phyloP scores from a whole-genome alignment of 2,113 vertebrate species.

The Pterocles orientalis region DNA sequence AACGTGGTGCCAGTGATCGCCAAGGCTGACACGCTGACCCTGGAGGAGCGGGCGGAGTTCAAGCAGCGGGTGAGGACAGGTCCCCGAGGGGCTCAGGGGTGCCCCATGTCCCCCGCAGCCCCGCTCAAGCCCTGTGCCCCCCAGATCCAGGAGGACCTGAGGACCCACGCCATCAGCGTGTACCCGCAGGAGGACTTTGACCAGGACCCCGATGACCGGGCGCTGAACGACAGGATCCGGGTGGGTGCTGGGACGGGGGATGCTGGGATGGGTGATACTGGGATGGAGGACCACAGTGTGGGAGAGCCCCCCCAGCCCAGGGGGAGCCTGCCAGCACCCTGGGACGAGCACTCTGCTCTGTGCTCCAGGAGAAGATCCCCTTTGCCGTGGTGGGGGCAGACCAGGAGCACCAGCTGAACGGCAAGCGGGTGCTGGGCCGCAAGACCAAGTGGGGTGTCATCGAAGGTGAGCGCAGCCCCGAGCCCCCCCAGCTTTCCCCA shows the following conservation, averaged over 20 bases:
- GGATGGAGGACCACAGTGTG: neutral
- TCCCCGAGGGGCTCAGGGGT: rapidly evolving
- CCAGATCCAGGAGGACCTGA: conserved; percentile 90
- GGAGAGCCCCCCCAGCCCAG: no score
- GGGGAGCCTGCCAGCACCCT: rapidly evolving
- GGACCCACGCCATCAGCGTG: conserved; percentile 83
- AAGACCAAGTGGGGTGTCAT: conserved; percentile 98
- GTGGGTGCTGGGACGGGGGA: conserved; percentile 52
- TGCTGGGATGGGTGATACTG: no score
- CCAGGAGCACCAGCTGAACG: conserved; percentile 91
- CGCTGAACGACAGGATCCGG: conserved; percentile 89
- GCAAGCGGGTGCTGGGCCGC: conserved; percentile 90
- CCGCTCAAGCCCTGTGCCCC: neutral
- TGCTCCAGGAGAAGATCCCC: conserved; percentile 86
- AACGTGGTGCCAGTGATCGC: conserved; percentile 90
- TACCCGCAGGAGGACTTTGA: conserved; percentile 91
- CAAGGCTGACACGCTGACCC: conserved; percentile 88
- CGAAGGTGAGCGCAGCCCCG: conserved; percentile 81
- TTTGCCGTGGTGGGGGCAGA: conserved; percentile 95
- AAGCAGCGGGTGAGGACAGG: conserved; percentile 81
- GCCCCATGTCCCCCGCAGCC: rapidly evolving
- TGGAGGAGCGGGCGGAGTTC: conserved; percentile 88
- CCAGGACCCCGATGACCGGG: conserved; percentile 84
- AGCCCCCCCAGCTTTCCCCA: neutral
- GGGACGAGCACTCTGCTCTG: neutral